Percentiles rank a stretch among this genome's conserved stretches.
phyloP scores from a whole-genome alignment of 2,888 invertebrate species.

The Sicus ferrugineus region DNA sequence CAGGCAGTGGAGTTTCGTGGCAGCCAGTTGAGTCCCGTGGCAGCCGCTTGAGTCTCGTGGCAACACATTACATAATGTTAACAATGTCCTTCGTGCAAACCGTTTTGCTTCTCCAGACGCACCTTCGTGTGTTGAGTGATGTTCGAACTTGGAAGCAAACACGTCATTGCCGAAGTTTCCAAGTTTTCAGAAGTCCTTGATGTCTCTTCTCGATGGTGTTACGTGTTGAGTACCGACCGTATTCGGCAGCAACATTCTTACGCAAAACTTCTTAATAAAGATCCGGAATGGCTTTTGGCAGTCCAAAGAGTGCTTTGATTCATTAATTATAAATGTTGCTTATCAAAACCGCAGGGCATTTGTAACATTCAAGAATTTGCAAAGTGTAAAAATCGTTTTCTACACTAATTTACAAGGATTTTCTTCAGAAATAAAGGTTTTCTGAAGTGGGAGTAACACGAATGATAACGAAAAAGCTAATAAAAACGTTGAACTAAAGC shows the following conservation, averaged over 20 bases:
- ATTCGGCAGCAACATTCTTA: background rate
- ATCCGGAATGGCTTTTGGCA: no score
- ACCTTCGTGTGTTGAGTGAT: background rate
- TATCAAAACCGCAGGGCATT: background rate
- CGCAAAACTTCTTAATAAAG: background rate
- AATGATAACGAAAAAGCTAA: background rate
- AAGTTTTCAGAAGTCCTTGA: no score
- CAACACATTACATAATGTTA: background rate
- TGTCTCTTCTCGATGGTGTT: no score
- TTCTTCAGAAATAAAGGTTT: no score
- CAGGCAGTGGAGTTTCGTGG: background rate
- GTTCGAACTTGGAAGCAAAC: background rate
- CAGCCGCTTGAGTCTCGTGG: no score
- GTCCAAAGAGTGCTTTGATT: no score
- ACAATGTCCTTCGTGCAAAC: background rate
- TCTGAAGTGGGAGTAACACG: no score
- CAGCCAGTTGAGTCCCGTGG: background rate
- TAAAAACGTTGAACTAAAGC: background rate
- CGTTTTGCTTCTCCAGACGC: background rate
- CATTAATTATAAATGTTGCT: background rate
- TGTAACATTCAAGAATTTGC: no score
- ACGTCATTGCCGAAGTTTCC: background rate
- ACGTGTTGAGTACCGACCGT: no score
- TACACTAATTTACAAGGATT: no score
- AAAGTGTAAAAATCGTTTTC: no score